Percentiles rank a stretch among this genome's conserved stretches.
phyloP scores from a whole-genome alignment of 1,140 invertebrate genomes.

The Drosophila busckii region DNA sequence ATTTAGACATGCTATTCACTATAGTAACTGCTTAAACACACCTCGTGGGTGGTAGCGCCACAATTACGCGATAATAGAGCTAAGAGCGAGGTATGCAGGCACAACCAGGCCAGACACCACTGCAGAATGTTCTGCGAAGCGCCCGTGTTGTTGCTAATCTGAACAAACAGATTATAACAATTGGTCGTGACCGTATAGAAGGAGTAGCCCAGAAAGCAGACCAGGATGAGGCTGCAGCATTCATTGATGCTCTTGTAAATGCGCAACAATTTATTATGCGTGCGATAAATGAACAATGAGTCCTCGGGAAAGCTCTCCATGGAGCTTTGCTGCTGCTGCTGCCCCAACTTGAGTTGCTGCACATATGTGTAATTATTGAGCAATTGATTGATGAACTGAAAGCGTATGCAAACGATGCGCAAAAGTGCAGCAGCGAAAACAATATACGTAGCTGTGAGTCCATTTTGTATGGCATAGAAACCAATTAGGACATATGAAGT shows the following conservation, averaged over 20 bases:
- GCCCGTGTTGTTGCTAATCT: constrained; percentile 64
- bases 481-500: constrained; percentile 61
- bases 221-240: constrained; percentile 68
- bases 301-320: constrained; percentile 69
- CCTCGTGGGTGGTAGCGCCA: constrained; percentile 63
- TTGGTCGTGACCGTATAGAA: constrained; percentile 78
- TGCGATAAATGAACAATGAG: constrained; percentile 68
- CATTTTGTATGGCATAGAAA: constrained; percentile 68
- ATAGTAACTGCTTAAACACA: constrained; percentile 24
- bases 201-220: constrained; percentile 70
- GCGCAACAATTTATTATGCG: constrained; percentile 67
- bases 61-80: constrained; percentile 58
- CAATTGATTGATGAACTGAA: constrained; percentile 58
- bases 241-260: constrained; percentile 72
- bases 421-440: constrained; percentile 61
- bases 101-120: constrained; percentile 61
- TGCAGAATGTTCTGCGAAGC: constrained; percentile 57
- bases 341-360: constrained; percentile 30
- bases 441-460: constrained; percentile 62
- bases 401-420: constrained; percentile 57
- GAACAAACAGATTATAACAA: constrained; percentile 72
- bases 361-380: constrained; percentile 58
- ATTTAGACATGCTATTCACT: no score
- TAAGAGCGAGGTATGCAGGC: constrained; percentile 54
- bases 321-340: background rate